Percentiles rank a stretch among this genome's conserved stretches.
phyloP scores from a whole-genome alignment of 2,113 vertebrate genomes.

The Alexandromys fortis region DNA sequence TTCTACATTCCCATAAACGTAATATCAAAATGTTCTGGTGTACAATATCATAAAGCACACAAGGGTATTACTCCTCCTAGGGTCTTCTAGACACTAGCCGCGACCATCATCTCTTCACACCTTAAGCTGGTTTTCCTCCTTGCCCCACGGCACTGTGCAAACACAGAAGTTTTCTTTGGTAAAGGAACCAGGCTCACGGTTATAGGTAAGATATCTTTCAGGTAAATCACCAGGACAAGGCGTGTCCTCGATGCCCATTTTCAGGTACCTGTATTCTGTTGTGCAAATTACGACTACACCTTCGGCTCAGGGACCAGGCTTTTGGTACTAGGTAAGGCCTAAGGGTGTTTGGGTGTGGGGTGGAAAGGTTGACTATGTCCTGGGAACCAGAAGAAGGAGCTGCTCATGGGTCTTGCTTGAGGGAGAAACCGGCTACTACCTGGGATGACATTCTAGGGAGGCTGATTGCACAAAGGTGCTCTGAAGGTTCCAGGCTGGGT shows the following conservation, averaged over 20 bases:
- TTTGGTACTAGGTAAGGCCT: conserved; percentile 68
- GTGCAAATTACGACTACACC: conserved; percentile 46
- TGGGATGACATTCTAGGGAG: not conserved
- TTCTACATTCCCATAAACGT: not conserved
- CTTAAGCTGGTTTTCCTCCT: not conserved
- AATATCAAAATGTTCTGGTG: not conserved
- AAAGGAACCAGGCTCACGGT: conserved; percentile 88
- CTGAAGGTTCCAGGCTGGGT: not conserved
- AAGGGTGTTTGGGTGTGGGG: not conserved
- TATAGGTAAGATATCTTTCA: conserved; percentile 83
- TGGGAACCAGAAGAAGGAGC: not conserved
- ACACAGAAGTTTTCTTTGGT: conserved; percentile 80
- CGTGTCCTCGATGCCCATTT: not conserved
- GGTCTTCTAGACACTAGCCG: not conserved
- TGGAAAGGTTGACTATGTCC: not conserved
- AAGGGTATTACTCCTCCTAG: not conserved
- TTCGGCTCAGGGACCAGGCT: conserved; percentile 82
- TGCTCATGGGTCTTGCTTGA: not conserved
- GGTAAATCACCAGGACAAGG: not conserved
- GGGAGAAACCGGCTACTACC: not conserved
- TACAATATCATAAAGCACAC: no score
- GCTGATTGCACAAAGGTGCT: no score
- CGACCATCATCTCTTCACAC: not conserved
- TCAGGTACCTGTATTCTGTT: conserved; percentile 47
- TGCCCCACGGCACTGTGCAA: conserved; percentile 60